phyloP scores from a whole-genome alignment of 2,797 vertebrate genomes.

The Coluber constrictor region DNA sequence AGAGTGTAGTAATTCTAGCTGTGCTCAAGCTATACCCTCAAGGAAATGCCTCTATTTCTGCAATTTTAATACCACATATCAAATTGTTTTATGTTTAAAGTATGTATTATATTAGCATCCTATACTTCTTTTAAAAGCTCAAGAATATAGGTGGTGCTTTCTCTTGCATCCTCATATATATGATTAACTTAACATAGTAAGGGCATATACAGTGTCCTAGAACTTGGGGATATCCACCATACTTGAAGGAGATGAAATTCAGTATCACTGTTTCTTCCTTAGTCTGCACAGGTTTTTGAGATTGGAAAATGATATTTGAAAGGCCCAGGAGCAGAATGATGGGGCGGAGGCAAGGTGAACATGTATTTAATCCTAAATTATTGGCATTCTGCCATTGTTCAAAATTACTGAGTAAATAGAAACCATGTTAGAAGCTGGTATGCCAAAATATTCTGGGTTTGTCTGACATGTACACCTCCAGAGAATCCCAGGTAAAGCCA shows the following conservation, averaged over 20 bases:
- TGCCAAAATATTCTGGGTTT: neutral
- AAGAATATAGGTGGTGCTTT: neutral
- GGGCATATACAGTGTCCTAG: neutral
- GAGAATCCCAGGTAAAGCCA: neutral
- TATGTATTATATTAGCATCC: neutral
- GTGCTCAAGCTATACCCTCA: neutral
- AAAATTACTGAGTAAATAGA: neutral
- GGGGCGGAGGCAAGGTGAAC: neutral
- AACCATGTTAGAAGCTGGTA: neutral
- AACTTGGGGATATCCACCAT: neutral
- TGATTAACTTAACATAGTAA: conserved; percentile 6
- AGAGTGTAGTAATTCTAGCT: too few species aligned
- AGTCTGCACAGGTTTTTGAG: neutral
- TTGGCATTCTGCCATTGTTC: neutral
- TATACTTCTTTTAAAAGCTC: neutral
- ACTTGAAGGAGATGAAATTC: neutral
- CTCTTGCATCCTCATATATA: neutral
- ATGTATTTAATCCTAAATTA: neutral
- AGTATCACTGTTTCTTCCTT: neutral
- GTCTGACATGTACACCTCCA: neutral
- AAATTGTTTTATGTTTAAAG: neutral
- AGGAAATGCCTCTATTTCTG: neutral
- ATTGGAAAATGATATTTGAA: neutral
- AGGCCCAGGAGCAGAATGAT: neutral
- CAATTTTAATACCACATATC: neutral